phyloP scores from a whole-genome alignment of 2,113 vertebrate species.

The Zosterops japonicus region DNA sequence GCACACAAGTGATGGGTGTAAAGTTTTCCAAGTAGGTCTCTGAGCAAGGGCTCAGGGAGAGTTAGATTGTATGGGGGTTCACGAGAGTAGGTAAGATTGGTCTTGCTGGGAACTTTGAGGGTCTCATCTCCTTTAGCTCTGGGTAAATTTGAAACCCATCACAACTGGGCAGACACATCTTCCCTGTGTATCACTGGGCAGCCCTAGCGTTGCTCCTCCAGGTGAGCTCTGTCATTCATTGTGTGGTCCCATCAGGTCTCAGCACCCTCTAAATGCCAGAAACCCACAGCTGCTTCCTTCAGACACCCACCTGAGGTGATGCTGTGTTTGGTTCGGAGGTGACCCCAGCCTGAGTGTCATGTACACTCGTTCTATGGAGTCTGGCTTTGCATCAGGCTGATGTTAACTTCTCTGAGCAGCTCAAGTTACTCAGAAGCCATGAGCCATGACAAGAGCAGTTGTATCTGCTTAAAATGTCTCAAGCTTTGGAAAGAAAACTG shows the following conservation, averaged over 20 bases:
- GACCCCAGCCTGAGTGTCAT: neutral
- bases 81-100: neutral
- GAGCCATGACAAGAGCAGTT: neutral
- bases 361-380: neutral
- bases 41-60: neutral
- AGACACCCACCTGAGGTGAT: neutral
- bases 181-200: neutral
- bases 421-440: neutral
- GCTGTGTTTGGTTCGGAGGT: neutral
- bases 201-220: neutral
- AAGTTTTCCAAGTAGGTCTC: neutral
- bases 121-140: neutral
- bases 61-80: neutral
- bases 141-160: neutral
- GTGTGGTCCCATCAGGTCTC: neutral
- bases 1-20: neutral
- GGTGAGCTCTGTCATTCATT: accelerated
- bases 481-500: neutral
- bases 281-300: neutral
- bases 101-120: neutral
- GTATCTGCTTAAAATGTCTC: neutral
- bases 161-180: neutral
- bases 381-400: neutral
- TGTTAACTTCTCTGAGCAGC: neutral
- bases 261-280: neutral